Base-by-base conservation (phyloP, 2,113 vertebrate species). In the Sardina pilchardus region DNA sequence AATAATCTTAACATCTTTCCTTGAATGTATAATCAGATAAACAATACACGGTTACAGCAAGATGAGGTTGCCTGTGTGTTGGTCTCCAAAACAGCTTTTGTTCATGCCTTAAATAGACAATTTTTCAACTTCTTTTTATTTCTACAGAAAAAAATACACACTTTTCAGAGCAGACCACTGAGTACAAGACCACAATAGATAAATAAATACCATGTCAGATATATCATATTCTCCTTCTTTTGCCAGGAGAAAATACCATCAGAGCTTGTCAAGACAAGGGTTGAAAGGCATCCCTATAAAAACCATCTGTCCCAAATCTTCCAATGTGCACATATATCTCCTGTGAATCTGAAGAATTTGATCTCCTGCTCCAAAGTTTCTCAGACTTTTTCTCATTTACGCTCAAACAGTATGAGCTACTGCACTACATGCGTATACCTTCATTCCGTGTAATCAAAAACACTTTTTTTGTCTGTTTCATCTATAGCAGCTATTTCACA, bases 401-500 rank as follows among this genome's bases (percentile, higher is more conserved):
- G 1, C 30, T 34, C 71, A 67, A 26, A 9, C 26, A 67, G 1
- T 78, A 34, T 36, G 30, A 78, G 9, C 71, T 36, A 78, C 36
- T 78, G 71, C 71, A 78, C 71, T 78, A 42, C 59, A 19, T 59
- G 10, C 36, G 47, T 36, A 63, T 19, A 36, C 53, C 12, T 34
- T 44, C 39, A 12, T 14, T 83, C 34, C 17, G 53, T 44, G 53
- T 44, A 3, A n/a, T 24, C 16, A 43, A 63, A 63, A 16, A 53
- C 1, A 43, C 7, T 63, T 43, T 45, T n/a, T 50, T 48, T 47
- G 48, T 50, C 12, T 17, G 36, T 53, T 39, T 59, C 50, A 59
- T 34, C 71, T 34, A 83, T 34, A 83, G 71, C 71, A 34, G 34
- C 71, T 39, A 78, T 78, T 78, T 78, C 71, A 34, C 71, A 78